phyloP scores from a whole-genome alignment of 2,797 vertebrate species.

The Gallinago solitaria region DNA sequence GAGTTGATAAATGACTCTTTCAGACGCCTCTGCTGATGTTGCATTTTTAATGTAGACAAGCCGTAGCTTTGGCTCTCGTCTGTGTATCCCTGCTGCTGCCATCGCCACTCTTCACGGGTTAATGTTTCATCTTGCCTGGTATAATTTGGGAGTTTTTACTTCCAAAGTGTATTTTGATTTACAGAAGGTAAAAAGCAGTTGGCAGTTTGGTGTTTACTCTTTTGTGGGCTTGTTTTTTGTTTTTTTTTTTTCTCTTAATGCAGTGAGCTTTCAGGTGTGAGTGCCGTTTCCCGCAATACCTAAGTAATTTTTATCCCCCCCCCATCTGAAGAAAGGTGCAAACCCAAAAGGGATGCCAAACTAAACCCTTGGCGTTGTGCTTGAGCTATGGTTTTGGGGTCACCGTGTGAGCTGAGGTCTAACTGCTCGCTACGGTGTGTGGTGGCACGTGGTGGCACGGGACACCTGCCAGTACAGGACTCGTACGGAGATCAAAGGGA shows the following conservation, averaged over 20 bases:
- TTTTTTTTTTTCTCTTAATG: background rate
- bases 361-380: background rate
- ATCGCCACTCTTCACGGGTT: background rate
- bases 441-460: background rate
- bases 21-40: slow-evolving; percentile 49
- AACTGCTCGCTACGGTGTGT: rapidly evolving
- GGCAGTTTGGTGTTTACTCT: slow-evolving; percentile 42
- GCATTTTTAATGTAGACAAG: slow-evolving; percentile 62
- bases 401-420: background rate
- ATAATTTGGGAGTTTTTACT: slow-evolving; percentile 38
- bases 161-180: slow-evolving; percentile 51
- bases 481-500: background rate
- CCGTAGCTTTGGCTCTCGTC: background rate
- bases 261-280: background rate
- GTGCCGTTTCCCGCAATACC: background rate
- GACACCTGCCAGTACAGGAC: background rate
- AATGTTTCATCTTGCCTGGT: slow-evolving; percentile 17
- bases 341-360: background rate
- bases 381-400: background rate
- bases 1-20: slow-evolving; percentile 51
- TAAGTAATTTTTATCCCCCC: background rate
- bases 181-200: slow-evolving; percentile 31
- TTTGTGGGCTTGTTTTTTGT: background rate
- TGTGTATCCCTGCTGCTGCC: background rate
- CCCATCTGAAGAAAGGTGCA: background rate